Evolutionary conservation across 1,140 invertebrate species (phyloP).

Genomic region (Nebria ingens): DNA sequence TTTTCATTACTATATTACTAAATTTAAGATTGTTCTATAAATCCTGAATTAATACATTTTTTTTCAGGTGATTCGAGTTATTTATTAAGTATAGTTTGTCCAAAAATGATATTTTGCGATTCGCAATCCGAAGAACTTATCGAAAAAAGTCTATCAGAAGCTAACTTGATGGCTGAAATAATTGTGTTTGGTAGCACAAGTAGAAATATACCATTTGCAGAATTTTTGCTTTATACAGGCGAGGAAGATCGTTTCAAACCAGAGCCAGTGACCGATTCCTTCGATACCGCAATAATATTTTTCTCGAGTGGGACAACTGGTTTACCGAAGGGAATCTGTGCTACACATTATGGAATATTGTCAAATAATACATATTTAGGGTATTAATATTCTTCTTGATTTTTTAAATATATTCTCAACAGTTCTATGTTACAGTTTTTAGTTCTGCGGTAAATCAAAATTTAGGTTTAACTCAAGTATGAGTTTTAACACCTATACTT

Average conservation of each 20-base stretch:
- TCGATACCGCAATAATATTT: slow-evolving; percentile 25
- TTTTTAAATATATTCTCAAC: too few species aligned
- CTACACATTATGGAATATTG: slow-evolving; percentile 40
- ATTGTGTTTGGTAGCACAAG: slow-evolving; percentile 20
- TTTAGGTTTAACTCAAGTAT: too few species aligned
- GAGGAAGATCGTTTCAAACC: not conserved
- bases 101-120: slow-evolving; percentile 19
- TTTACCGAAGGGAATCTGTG: slow-evolving; percentile 57
- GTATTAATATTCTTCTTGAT: not conserved
- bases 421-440: too few species aligned
- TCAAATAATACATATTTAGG: not conserved
- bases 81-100: slow-evolving; percentile 19
- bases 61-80: slow-evolving; percentile 7
- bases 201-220: slow-evolving; percentile 17
- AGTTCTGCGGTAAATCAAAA: too few species aligned
- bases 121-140: slow-evolving; percentile 15
- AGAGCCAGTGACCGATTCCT: slow-evolving; percentile 10
- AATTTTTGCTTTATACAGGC: slow-evolving; percentile 18
- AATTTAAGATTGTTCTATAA: too few species aligned
- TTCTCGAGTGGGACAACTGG: slow-evolving; percentile 60
- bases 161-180: slow-evolving; percentile 16
- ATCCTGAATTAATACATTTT: too few species aligned
- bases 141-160: slow-evolving; percentile 14
- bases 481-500: too few species aligned
- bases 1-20: too few species aligned